phyloP scores from a whole-genome alignment of 1,140 invertebrate genomes.

The Galendromus occidentalis region DNA sequence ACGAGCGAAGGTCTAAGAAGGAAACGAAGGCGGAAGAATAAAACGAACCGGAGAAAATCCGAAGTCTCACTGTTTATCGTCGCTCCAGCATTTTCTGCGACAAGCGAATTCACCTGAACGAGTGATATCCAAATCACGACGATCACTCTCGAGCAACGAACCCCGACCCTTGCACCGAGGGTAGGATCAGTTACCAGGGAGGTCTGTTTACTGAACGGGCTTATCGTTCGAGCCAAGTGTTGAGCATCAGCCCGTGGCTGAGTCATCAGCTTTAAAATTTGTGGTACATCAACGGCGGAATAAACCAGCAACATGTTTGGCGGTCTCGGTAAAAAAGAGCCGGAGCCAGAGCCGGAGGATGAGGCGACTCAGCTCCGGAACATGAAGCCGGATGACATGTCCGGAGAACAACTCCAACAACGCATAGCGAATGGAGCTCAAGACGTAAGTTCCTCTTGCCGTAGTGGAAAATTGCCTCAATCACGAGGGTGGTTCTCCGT shows the following conservation, averaged over 20 bases:
- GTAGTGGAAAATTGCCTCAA: no score
- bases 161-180: not conserved
- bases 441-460: not conserved
- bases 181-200: slow-evolving; percentile 6
- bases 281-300: no score
- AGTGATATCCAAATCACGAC: no score
- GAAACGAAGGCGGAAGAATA: no score
- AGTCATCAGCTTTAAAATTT: no score
- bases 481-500: no score
- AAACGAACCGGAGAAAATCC: no score
- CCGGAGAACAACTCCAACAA: not conserved
- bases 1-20: no score
- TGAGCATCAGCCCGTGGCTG: not conserved
- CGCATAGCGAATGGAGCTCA: slow-evolving; percentile 6
- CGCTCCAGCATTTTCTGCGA: no score
- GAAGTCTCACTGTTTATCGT: no score
- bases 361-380: slow-evolving; percentile 7
- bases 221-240: not conserved
- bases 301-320: not conserved
- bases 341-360: slow-evolving; percentile 7
- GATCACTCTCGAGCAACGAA: no score
- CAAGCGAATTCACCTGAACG: no score
- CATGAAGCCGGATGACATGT: slow-evolving; percentile 1
- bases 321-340: slow-evolving; percentile 1
- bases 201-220: not conserved